A percentile compares a stretch with the other conserved stretches of the same genome.
These are phyloP conservation scores for Phaedon cochleariae DNA, from an alignment of 2,888 invertebrate species.

Conservation along the genomic window DNA sequence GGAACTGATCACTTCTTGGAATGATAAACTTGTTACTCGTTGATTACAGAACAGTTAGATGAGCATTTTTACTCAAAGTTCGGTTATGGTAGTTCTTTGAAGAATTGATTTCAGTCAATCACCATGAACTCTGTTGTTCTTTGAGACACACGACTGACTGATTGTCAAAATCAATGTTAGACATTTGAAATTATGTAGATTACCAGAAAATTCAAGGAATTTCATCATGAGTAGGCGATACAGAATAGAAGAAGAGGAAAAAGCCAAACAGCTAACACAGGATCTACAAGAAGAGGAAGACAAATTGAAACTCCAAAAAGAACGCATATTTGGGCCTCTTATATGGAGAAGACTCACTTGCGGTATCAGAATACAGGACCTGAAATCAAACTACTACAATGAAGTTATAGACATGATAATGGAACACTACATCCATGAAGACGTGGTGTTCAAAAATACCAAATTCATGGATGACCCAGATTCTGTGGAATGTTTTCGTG, in stretches of 20 bases:
- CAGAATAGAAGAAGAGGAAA: conserved; percentile 53
- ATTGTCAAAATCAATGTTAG: too few relatives aligned
- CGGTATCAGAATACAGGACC: conserved; percentile 55
- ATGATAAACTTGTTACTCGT: too few relatives aligned
- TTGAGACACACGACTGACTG: too few relatives aligned
- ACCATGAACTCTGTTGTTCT: too few relatives aligned
- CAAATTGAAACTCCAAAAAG: conserved; percentile 46
- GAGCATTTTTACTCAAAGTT: too few relatives aligned
- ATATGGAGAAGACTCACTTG: conserved; percentile 52
- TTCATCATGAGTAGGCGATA: conserved; percentile 54
- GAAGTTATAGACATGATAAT: conserved; percentile 51
- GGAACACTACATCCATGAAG: conserved; percentile 50
- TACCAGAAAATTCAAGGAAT: background rate
- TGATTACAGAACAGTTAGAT: too few relatives aligned
- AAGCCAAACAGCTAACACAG: conserved; percentile 48
- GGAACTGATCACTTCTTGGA: too few relatives aligned
- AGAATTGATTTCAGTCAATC: too few relatives aligned
- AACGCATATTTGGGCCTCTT: conserved; percentile 53
- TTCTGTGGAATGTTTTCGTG: conserved; percentile 52
- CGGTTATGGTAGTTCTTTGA: too few relatives aligned
- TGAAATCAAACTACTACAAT: conserved; percentile 50
- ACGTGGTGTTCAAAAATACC: conserved; percentile 55
- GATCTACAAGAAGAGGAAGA: conserved; percentile 56
- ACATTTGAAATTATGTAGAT: too few relatives aligned
- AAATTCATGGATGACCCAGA: conserved; percentile 51